A percentile compares a stretch with the other conserved stretches of the same genome.
Conservation (phyloP, 1,140 invertebrate genomes). For the Copidosoma floridanum region DNA sequence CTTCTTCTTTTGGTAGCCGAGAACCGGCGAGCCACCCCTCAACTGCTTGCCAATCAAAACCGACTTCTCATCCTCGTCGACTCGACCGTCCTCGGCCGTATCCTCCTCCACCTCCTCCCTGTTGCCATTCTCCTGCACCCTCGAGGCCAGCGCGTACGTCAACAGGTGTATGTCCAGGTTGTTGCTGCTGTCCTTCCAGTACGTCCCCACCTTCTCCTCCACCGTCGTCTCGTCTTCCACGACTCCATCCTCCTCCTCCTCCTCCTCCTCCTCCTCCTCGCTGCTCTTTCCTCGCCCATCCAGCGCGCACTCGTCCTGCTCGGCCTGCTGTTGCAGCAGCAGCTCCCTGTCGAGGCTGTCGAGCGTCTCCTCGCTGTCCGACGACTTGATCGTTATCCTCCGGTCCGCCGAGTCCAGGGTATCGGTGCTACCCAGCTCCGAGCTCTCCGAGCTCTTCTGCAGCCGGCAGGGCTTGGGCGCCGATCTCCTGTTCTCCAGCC, state of each 20-base stretch:
- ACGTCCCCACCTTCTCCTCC: neutral
- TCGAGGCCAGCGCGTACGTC: slow-evolving; percentile 48
- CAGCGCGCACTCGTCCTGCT: neutral
- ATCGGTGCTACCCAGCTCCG: slow-evolving; percentile 52
- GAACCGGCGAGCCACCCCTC: neutral
- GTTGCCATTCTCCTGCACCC: slow-evolving; percentile 46
- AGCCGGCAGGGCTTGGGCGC: slow-evolving; percentile 33
- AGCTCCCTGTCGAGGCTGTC: slow-evolving; percentile 53
- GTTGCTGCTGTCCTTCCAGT: slow-evolving; percentile 40
- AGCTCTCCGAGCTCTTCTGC: slow-evolving; percentile 53
- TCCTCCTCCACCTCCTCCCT: slow-evolving; percentile 37
- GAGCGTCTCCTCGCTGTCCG: slow-evolving; percentile 51
- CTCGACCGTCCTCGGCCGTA: too few species aligned
- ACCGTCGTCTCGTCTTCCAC: neutral
- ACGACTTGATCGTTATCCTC: slow-evolving; percentile 44
- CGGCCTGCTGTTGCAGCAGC: slow-evolving; percentile 32
- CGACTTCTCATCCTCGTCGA: too few species aligned
- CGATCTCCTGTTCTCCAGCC: neutral
- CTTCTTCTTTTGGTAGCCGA: slow-evolving; percentile 46
- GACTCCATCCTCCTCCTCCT: neutral
- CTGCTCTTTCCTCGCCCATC: neutral
- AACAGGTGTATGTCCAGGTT: slow-evolving; percentile 51
- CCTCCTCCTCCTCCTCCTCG: slow-evolving; percentile 45
- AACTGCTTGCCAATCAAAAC: too few species aligned
- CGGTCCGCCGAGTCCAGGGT: slow-evolving; percentile 51